phyloP scores from a whole-genome alignment of 2,888 invertebrate species.

The Steinernema scapterisci region DNA sequence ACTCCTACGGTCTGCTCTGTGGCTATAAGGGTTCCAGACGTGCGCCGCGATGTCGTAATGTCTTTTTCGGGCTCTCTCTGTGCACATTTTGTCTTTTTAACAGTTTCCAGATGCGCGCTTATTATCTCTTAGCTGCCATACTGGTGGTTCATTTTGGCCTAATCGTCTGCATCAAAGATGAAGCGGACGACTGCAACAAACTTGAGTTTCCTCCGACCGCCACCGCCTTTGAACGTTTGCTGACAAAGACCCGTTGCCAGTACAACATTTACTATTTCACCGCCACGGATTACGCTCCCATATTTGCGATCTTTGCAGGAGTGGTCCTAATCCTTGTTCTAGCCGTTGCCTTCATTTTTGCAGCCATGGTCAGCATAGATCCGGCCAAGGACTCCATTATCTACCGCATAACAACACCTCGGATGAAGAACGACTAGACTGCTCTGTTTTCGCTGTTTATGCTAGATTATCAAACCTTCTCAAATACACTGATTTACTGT shows the following conservation, averaged over 20 bases:
- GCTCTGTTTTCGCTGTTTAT: background rate
- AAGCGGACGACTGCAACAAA: background rate
- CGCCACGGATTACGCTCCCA: constrained; percentile 60
- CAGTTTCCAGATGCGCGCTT: background rate
- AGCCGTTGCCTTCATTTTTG: constrained; percentile 71
- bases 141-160: background rate
- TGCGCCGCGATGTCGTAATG: no score
- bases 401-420: constrained; percentile 95
- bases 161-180: background rate
- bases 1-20: no score
- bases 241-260: constrained; percentile 34
- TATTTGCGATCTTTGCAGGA: constrained; percentile 64
- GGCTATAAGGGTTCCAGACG: no score
- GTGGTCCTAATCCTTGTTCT: constrained; percentile 64
- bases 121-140: background rate
- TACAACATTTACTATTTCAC: constrained; percentile 50
- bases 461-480: no score
- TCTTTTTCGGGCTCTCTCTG: no score
- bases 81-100: background rate
- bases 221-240: background rate
- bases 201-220: constrained; percentile 25
- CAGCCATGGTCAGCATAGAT: constrained; percentile 91
- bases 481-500: no score
- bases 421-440: constrained; percentile 86
- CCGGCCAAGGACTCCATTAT: constrained; percentile 98